Conservation (phyloP, 2,113 vertebrate genomes). For the Lampris megalopsis region DNA sequence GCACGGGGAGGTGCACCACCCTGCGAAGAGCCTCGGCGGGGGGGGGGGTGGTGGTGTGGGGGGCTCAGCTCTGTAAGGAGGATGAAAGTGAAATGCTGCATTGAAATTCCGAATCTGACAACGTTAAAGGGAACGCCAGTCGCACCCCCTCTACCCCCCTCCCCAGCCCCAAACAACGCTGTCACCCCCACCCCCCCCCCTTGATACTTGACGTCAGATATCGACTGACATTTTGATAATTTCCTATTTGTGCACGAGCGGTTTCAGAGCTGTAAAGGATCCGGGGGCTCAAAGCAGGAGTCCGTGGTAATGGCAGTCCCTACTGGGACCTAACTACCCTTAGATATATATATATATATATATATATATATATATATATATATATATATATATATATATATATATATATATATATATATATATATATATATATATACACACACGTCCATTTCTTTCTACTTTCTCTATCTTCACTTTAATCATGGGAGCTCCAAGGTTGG, state of each 20-base stretch:
- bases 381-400: slow-evolving; percentile 2
- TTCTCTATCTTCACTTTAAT: slow-evolving; percentile 4
- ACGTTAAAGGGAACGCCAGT: slow-evolving; percentile 24
- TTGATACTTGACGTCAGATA: slow-evolving; percentile 46
- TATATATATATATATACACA: too few species aligned
- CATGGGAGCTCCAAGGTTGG: slow-evolving; percentile 1
- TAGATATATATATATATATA: slow-evolving; percentile 20
- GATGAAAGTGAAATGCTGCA: slow-evolving; percentile 50
- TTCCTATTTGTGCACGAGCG: slow-evolving; percentile 35
- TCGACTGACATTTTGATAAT: slow-evolving; percentile 77
- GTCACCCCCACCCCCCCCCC: slow-evolving; percentile 39
- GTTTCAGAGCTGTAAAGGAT: slow-evolving; percentile 54
- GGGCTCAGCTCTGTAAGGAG: slow-evolving; percentile 45
- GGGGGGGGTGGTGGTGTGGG: background rate
- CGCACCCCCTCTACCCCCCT: background rate
- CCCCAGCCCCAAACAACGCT: slow-evolving; percentile 18
- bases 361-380: too few species aligned
- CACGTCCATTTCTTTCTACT: too few species aligned
- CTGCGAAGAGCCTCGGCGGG: slow-evolving; percentile 51
- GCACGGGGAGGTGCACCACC: slow-evolving; percentile 34
- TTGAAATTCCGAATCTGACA: slow-evolving; percentile 55
- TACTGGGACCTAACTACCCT: slow-evolving; percentile 39
- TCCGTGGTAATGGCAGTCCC: slow-evolving; percentile 62
- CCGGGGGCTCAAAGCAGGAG: slow-evolving; percentile 47
- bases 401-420: slow-evolving; percentile 31